Evolutionary conservation across 2,888 invertebrate genomes (phyloP).

Genomic region (Metalampra italica): DNA sequence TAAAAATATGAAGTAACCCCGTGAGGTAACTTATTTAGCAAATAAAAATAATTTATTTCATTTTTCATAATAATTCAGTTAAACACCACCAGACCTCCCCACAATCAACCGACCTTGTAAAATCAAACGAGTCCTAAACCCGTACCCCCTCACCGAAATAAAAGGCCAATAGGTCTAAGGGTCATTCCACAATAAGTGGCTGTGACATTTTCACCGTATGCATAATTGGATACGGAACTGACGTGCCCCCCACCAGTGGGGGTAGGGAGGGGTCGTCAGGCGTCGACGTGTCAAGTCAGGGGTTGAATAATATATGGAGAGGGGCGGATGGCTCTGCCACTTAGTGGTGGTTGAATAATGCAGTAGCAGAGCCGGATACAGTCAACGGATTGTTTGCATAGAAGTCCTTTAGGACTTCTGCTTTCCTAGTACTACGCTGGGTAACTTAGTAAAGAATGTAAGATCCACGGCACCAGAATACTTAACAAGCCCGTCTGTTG

Average conservation of each 20-base stretch:
- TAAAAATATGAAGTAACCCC: no score
- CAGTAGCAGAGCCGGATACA: constrained; percentile 41
- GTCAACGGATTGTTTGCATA: constrained; percentile 42
- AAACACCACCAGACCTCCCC: constrained; percentile 9
- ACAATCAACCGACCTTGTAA: constrained; percentile 23
- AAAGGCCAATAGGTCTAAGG: constrained; percentile 76
- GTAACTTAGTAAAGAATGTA: background rate
- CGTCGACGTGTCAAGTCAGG: constrained; percentile 74
- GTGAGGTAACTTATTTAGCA: no score
- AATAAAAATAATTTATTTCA: no score
- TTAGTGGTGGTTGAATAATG: constrained; percentile 69
- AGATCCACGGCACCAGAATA: background rate
- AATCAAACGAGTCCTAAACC: constrained; percentile 37
- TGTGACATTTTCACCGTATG: constrained; percentile 67
- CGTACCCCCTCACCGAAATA: constrained; percentile 43
- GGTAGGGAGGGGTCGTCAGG: constrained; percentile 36
- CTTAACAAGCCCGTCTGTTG: no score
- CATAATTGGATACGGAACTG: constrained; percentile 73
- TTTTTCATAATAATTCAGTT: no score
- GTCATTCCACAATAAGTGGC: constrained; percentile 64
- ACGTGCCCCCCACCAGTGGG: constrained; percentile 34
- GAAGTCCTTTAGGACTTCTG: constrained; percentile 10
- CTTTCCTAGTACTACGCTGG: no score
- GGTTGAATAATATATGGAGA: constrained; percentile 69
- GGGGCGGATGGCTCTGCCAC: constrained; percentile 71